Evolutionary conservation across 1,140 invertebrate genomes (phyloP), one percentile per base, ranked within the genome.

Genomic region (Brevipalpus yothersi): DNA sequence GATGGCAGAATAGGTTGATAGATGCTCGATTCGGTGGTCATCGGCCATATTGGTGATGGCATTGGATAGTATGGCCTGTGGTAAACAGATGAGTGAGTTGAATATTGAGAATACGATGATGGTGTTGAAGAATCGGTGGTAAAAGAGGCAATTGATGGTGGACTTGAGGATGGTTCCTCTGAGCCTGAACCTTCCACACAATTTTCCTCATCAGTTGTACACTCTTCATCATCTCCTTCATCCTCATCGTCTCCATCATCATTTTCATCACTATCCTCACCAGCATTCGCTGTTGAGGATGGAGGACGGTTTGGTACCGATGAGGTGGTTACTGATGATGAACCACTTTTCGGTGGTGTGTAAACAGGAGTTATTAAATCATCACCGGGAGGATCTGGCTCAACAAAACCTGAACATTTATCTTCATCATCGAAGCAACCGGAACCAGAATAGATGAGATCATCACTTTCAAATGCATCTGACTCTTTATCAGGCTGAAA

Each of bases 331-430:
- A 17, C 2, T 39, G 15, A 21, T 15, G 31, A 31, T 31, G 31
- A 31, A 31, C 31, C 31, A 31, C 31, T 49, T 49, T 49, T 86
- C 4, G 84, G 80, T 19, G 86, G 83, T 13, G 86, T 82, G 71
- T 89, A 90, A 0, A 90, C 85, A 0, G 87, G 87, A 0, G 87
- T 92, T 57, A 92, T 89, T 15, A 92, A 53, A 31, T 65, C 64
- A 53, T 65, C 64, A 1, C 62, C 62, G 59, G 41, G 57, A 31
- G 31, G 31, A 13, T 45, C 58, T 12, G 42, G 12, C 3, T 58
- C 58, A 40, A 40, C 41, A 31, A 41, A 53, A 49, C 13, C 23
- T 23, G 43, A 31, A 41, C 45, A 51, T 21, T 53, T 21, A 10
- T 58, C 58, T 41, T 58, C 58, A 53, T 58, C 58, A 47, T 58